These are phyloP conservation scores for Glossosoma conforme DNA, from an alignment of 1,140 invertebrate species.

Conservation along the genomic window DNA sequence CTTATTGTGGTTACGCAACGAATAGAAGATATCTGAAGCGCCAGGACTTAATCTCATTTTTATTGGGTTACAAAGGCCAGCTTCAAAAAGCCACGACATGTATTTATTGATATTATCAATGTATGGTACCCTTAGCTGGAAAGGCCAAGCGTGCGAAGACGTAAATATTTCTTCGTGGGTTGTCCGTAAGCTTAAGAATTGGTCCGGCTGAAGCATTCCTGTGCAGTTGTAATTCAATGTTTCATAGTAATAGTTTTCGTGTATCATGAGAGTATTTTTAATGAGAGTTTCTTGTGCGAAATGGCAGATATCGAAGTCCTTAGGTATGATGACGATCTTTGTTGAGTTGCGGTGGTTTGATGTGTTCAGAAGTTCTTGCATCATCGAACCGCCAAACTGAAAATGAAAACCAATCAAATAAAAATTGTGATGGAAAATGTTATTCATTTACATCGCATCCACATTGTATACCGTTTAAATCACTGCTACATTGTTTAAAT, in stretches of 20 bases:
- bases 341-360: slow-evolving; percentile 7
- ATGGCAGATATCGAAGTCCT: slow-evolving; percentile 18
- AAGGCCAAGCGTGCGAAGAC: slow-evolving; percentile 17
- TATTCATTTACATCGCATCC: too few relatives aligned
- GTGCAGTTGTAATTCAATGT: slow-evolving; percentile 14
- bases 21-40: background rate
- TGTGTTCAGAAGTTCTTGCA: slow-evolving; percentile 6
- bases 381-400: slow-evolving; percentile 15
- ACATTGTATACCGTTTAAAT: too few relatives aligned
- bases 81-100: slow-evolving; percentile 12
- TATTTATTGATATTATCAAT: slow-evolving; percentile 12
- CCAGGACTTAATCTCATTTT: slow-evolving; percentile 7
- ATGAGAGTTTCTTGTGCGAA: slow-evolving; percentile 1
- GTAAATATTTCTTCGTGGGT: slow-evolving; percentile 15
- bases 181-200: slow-evolving; percentile 14
- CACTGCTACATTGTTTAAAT: too few relatives aligned
- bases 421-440: background rate
- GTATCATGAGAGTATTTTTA: slow-evolving; percentile 16
- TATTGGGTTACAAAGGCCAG: slow-evolving; percentile 10
- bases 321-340: slow-evolving; percentile 9
- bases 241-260: slow-evolving; percentile 8
- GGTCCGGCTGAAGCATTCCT: background rate
- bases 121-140: slow-evolving; percentile 19
- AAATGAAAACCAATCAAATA: slow-evolving; percentile 2
- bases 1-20: background rate